Percentiles rank a stretch among this genome's conserved stretches.
Evolutionary conservation across 2,888 invertebrate species (phyloP).

Genomic region (Dynastes hyllus): DNA sequence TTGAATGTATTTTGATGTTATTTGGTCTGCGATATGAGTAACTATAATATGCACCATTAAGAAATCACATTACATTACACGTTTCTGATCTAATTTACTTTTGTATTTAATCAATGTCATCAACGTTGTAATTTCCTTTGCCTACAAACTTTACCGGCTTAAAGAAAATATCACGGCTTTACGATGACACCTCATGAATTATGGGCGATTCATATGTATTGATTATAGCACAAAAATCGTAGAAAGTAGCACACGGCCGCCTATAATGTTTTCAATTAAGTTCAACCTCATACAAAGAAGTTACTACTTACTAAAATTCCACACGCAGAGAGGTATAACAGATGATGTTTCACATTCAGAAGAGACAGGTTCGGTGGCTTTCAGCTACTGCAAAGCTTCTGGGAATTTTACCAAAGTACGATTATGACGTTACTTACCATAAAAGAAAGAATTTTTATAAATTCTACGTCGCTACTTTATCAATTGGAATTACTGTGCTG

Average conservation of each 20-base stretch:
- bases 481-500: not conserved
- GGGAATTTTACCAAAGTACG: slow-evolving; percentile 9
- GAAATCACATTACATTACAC: not conserved
- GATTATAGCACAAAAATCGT: slow-evolving; percentile 1
- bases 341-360: slow-evolving; percentile 4
- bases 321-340: not conserved
- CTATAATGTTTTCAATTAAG: not conserved
- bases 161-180: not conserved
- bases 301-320: not conserved
- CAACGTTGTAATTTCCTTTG: not conserved
- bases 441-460: not conserved
- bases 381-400: slow-evolving; percentile 4
- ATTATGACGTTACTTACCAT: not conserved
- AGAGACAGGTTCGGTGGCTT: not conserved
- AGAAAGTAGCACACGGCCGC: slow-evolving; percentile 1
- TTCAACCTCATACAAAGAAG: not conserved
- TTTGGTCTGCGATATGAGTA: not conserved
- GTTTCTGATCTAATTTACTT: not conserved
- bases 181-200: not conserved
- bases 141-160: not conserved
- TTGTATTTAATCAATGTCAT: not conserved
- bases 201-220: not conserved
- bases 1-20: too few relatives aligned
- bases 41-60: not conserved
- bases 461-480: not conserved